Conservation (phyloP, 2,113 vertebrate genomes). For the Strigops habroptila region DNA sequence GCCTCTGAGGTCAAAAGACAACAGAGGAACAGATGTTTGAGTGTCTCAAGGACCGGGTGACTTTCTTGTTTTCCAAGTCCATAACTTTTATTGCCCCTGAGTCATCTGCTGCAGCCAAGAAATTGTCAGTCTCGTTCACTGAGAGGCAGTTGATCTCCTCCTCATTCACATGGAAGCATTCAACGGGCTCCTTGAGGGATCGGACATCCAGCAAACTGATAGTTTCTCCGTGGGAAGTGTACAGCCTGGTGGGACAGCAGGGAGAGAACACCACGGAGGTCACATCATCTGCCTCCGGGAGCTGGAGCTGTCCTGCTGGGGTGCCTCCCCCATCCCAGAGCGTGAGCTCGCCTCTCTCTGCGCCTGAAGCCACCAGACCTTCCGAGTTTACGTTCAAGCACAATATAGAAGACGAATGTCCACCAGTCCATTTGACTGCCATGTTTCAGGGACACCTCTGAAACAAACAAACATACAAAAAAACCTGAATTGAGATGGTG, state of each 20-base stretch:
- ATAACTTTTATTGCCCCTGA: slow-evolving; percentile 86
- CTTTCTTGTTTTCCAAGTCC: slow-evolving; percentile 84
- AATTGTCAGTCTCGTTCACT: slow-evolving; percentile 76
- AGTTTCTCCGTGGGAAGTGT: slow-evolving; percentile 80
- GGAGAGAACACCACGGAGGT: slow-evolving; percentile 82
- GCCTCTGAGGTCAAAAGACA: slow-evolving; percentile 87
- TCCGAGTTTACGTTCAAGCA: slow-evolving; percentile 78
- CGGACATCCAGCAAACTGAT: slow-evolving; percentile 84
- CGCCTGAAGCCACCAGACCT: slow-evolving; percentile 85
- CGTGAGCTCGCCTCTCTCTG: slow-evolving; percentile 81
- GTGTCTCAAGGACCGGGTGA: slow-evolving; percentile 86
- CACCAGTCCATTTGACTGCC: slow-evolving; percentile 82
- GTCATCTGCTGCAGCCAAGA: slow-evolving; percentile 88
- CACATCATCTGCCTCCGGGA: slow-evolving; percentile 75
- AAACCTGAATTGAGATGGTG: neutral
- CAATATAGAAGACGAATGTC: slow-evolving; percentile 81
- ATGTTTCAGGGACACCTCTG: slow-evolving; percentile 60
- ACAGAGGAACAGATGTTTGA: slow-evolving; percentile 95
- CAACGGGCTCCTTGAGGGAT: slow-evolving; percentile 71
- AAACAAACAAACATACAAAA: neutral
- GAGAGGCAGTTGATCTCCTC: slow-evolving; percentile 93
- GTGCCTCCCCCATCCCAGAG: slow-evolving; percentile 82
- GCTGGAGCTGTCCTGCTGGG: slow-evolving; percentile 52
- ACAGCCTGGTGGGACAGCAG: slow-evolving; percentile 69
- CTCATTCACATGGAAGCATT: slow-evolving; percentile 79